phyloP scores from a whole-genome alignment of 2,797 vertebrate genomes.

The Discoglossus pictus region DNA sequence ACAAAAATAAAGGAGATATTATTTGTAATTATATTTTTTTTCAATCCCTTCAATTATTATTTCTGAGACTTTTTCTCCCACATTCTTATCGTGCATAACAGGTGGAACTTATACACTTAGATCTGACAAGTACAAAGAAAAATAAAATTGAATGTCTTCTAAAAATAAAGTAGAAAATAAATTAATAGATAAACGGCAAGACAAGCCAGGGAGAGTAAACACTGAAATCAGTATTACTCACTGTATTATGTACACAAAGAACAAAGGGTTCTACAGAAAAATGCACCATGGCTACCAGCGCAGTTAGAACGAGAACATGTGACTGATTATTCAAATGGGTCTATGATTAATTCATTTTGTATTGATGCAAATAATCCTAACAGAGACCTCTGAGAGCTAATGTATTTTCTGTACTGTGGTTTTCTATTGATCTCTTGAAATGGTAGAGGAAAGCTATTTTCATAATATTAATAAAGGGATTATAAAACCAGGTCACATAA shows the following conservation, averaged over 20 bases:
- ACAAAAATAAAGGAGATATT: neutral
- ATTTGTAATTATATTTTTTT: conserved; percentile 14
- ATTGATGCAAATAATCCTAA: conserved; percentile 73
- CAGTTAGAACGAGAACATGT: conserved; percentile 21
- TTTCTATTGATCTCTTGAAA: conserved; percentile 70
- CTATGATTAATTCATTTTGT: conserved; percentile 70
- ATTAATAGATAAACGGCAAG: conserved; percentile 50
- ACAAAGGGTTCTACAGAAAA: conserved; percentile 38
- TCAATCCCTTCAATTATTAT: conserved; percentile 22
- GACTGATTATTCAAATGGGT: conserved; percentile 65
- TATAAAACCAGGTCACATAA: conserved; percentile 93
- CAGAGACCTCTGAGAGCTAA: conserved; percentile 63
- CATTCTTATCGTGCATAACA: conserved; percentile 51
- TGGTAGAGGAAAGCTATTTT: conserved; percentile 78
- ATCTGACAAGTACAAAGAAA: conserved; percentile 51
- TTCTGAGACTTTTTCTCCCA: conserved; percentile 30
- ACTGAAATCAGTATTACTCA: conserved; percentile 54
- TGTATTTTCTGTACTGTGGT: conserved; percentile 65
- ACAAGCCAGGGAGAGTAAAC: conserved; percentile 39
- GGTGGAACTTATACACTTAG: conserved; percentile 50
- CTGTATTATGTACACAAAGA: conserved; percentile 49
- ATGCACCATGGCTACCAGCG: conserved; percentile 43
- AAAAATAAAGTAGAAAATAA: conserved; percentile 38
- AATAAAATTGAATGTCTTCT: conserved; percentile 32
- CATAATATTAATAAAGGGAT: conserved; percentile 84